phyloP scores from a whole-genome alignment of 2,113 vertebrate species.

The Mobula birostris region DNA sequence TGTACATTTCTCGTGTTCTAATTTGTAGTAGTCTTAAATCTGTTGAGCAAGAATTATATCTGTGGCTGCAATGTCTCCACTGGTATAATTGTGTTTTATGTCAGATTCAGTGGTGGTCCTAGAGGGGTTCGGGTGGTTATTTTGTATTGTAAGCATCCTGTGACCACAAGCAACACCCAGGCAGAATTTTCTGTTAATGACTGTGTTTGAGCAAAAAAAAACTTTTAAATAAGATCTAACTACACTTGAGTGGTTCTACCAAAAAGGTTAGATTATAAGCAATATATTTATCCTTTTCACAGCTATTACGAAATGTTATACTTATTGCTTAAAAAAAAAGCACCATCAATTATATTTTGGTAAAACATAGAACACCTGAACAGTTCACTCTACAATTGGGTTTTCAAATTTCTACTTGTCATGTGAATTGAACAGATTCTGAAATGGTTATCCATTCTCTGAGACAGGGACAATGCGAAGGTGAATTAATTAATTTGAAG shows the following conservation, averaged over 20 bases:
- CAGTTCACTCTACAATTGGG: not conserved
- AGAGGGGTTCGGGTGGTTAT: not conserved
- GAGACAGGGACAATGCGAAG: not conserved
- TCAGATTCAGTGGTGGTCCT: slow-evolving; percentile 18
- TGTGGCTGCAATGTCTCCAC: slow-evolving; percentile 11
- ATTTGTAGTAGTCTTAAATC: slow-evolving; percentile 64
- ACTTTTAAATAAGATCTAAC: not conserved
- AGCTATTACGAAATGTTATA: not conserved
- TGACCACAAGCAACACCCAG: not conserved
- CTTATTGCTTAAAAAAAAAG: too few relatives aligned
- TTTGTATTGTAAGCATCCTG: not conserved
- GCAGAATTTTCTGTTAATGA: not conserved
- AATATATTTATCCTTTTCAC: not conserved
- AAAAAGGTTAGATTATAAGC: not conserved
- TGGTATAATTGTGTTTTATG: slow-evolving; percentile 37
- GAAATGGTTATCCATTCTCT: not conserved
- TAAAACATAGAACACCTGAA: not conserved
- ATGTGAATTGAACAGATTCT: not conserved
- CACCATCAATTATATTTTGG: not conserved
- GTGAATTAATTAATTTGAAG: not conserved
- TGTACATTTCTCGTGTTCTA: slow-evolving; percentile 39
- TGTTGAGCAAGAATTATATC: slow-evolving; percentile 68
- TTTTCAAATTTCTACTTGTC: not conserved
- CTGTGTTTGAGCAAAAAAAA: not conserved
- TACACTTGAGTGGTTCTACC: not conserved